Evolutionary conservation across 2,797 vertebrate genomes (phyloP).

Genomic region (Sciurus vulgaris): DNA sequence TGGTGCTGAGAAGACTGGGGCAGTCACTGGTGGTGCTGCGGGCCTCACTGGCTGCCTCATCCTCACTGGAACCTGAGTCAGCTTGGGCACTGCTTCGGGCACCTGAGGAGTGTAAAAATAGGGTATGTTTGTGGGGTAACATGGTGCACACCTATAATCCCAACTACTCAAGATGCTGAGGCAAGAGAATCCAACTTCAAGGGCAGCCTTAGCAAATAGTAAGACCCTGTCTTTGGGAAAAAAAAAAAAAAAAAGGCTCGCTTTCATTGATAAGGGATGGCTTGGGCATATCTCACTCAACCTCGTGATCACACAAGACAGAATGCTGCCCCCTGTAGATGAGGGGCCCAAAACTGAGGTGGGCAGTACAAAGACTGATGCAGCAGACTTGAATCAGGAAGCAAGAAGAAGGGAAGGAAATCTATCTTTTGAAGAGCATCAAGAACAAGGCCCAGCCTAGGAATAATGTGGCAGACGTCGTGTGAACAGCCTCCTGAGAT

Average conservation of each 20-base stretch:
- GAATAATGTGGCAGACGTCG: not conserved
- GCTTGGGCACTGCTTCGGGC: conserved; percentile 90
- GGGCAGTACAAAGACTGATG: not conserved
- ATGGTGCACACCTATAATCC: not conserved
- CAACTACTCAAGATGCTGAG: not conserved
- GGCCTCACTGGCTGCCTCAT: conserved; percentile 94
- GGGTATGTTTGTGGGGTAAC: not conserved
- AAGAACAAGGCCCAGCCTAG: not conserved
- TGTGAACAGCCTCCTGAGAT: not conserved
- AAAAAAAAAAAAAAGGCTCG: not conserved
- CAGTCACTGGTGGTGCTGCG: conserved; percentile 95
- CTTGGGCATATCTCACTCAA: not conserved
- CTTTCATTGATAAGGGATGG: not conserved
- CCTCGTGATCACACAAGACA: not conserved
- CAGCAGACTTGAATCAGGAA: not conserved
- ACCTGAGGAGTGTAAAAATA: conserved; percentile 80
- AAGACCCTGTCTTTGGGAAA: not conserved
- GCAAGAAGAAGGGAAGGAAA: not conserved
- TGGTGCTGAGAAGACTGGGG: conserved; percentile 86
- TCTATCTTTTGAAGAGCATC: not conserved
- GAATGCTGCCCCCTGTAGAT: not conserved
- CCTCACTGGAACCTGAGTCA: conserved; percentile 94
- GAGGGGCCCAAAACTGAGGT: not conserved
- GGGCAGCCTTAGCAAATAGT: not conserved
- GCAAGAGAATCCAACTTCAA: not conserved